Evolutionary conservation across 2,888 invertebrate genomes (phyloP), one percentile per base, ranked within the genome.

Genomic region (Trichogramma evanescens): DNA sequence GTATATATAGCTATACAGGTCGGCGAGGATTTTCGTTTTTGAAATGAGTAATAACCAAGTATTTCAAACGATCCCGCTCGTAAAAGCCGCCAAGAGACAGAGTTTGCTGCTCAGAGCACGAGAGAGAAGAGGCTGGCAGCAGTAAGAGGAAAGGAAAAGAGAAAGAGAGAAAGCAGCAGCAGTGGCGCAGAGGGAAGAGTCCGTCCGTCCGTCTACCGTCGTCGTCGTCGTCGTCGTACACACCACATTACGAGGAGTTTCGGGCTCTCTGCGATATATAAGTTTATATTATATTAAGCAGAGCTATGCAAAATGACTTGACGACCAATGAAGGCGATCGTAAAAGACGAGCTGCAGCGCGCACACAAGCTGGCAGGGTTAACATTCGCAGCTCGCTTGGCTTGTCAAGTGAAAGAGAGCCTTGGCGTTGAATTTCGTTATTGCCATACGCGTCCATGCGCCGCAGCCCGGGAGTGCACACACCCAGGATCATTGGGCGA

Each of bases 211-310:
- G 26, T 26, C 26, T 26, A 26, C 26, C 26, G 26, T 26, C 26
- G 26, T 26, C 26, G 26, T 26, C 26, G 26, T 26, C 26, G 26
- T 26, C 26, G 26, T 26, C 26, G 26, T 26, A 26, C 26, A 26
- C 26, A 26, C 26, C 26, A 26, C 26, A 26, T 26, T 26, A 26
- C 26, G 26, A 26, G 26, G 26, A 26, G 26, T 26, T 26, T 26
- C 26, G 71, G 74, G 74, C 26, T 26, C 26, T 1, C 26, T 26
- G 26, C 26, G 26, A 26, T 26, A 26, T 76, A 77, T 77, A 76
- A 77, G 76, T 76, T 75, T 71, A 75, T 74, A 77, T 77, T 77
- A 77, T 77, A 75, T 77, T 76, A 75, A 76, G 69, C 70, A 69
- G 26, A 26, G 72, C 65, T 71, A 70, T 69, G 67, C 26, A 26